phyloP scores from a whole-genome alignment of 2,797 vertebrate species.

The Tenualosa thibaudeaui region DNA sequence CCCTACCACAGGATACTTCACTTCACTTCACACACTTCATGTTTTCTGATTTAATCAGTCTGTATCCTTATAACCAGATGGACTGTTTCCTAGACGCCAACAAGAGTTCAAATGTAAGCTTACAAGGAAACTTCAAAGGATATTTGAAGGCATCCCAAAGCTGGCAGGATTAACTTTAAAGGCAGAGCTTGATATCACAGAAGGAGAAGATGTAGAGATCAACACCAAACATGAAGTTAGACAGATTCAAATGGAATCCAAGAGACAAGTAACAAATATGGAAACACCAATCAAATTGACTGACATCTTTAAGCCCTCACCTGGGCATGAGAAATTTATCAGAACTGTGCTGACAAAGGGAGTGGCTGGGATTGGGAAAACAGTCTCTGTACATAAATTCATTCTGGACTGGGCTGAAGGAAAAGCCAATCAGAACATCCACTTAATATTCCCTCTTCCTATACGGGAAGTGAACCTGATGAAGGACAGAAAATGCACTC shows the following conservation, averaged over 20 bases:
- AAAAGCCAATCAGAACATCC: too few species aligned
- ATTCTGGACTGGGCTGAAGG: too few species aligned
- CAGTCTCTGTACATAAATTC: too few species aligned
- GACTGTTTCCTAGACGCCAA: not conserved
- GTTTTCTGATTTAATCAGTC: not conserved
- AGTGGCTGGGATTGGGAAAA: too few species aligned
- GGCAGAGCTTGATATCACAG: not conserved
- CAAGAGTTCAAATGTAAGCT: not conserved
- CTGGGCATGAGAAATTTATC: not conserved
- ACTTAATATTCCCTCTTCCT: not conserved
- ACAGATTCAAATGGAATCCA: conserved; percentile 34
- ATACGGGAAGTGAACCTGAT: not conserved
- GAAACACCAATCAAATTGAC: not conserved
- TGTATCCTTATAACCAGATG: not conserved
- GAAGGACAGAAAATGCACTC: not conserved
- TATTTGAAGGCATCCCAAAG: not conserved
- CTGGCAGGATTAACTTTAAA: not conserved
- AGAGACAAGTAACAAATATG: conserved; percentile 10
- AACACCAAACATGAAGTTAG: conserved; percentile 35
- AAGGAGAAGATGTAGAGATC: not conserved
- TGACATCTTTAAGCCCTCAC: not conserved
- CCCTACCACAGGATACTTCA: too few species aligned
- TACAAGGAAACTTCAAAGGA: not conserved
- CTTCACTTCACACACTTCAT: not conserved
- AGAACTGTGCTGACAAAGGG: not conserved